Conservation (phyloP, 1,140 invertebrate genomes). For the Myzus persicae region DNA sequence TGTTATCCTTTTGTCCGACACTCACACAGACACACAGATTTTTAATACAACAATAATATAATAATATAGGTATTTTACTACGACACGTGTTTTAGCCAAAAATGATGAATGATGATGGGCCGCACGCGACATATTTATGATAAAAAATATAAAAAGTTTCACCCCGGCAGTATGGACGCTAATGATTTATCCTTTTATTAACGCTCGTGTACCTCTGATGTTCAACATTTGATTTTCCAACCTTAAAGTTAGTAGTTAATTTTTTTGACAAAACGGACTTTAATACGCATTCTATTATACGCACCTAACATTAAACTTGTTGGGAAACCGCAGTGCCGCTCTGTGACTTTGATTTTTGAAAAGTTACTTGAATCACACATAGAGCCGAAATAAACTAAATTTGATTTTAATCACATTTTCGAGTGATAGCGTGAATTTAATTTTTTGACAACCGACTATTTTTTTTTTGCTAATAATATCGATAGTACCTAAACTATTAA, state of each 20-base stretch:
- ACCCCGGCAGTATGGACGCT: background rate
- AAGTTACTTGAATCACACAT: background rate
- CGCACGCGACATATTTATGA: background rate
- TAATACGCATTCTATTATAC: background rate
- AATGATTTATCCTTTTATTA: constrained; percentile 4
- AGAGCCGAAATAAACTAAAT: background rate
- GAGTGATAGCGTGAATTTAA: background rate
- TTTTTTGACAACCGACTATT: no score
- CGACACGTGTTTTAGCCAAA: background rate
- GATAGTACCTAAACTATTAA: no score
- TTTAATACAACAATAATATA: background rate
- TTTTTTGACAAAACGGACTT: background rate
- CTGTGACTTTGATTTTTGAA: background rate
- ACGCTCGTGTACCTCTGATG: background rate
- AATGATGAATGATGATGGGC: background rate
- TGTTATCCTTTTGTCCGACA: background rate
- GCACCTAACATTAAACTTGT: background rate
- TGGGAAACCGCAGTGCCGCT: background rate
- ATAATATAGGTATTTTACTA: background rate
- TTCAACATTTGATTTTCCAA: background rate
- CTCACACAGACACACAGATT: background rate
- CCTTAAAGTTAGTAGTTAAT: no score
- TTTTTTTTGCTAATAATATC: no score
- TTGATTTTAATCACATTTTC: background rate
- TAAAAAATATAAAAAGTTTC: constrained; percentile 5